Evolutionary conservation across 1,140 invertebrate species (phyloP).

Genomic region (Mactra quadrangularis): DNA sequence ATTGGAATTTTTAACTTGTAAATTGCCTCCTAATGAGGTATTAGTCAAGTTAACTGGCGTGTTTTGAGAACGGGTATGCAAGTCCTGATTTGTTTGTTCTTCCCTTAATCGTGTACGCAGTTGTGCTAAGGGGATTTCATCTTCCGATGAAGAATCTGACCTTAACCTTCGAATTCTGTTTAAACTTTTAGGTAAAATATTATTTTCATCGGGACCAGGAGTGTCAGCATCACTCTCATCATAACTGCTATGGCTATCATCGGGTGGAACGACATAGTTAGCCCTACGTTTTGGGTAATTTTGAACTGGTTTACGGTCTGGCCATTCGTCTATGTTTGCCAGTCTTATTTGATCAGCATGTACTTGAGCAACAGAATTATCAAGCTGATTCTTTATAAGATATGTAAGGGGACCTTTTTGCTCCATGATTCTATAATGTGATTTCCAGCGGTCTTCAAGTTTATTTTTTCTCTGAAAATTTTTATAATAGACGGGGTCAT

Average conservation of each 20-base stretch:
- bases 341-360: slow-evolving; percentile 43
- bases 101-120: neutral
- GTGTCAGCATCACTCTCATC: neutral
- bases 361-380: neutral
- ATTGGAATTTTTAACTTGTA: too few relatives aligned
- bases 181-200: neutral
- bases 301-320: neutral
- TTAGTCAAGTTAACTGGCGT: too few relatives aligned
- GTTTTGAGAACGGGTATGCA: too few relatives aligned
- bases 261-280: neutral
- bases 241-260: too few relatives aligned
- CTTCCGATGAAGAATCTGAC: neutral
- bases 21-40: too few relatives aligned
- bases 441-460: slow-evolving; percentile 28
- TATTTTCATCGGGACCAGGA: neutral
- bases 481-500: slow-evolving; percentile 54
- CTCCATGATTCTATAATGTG: slow-evolving; percentile 49
- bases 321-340: slow-evolving; percentile 43
- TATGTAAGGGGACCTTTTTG: slow-evolving; percentile 28
- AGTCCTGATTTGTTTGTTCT: too few relatives aligned
- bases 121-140: neutral
- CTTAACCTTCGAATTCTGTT: neutral
- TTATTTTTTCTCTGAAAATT: slow-evolving; percentile 19
- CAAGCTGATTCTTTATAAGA: slow-evolving; percentile 48
- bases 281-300: slow-evolving; percentile 18